A percentile compares a stretch with the other conserved stretches of the same genome.
These are phyloP conservation scores for Amblyopsis rosae DNA, from an alignment of 2,113 vertebrate genomes.

Conservation along the genomic window DNA sequence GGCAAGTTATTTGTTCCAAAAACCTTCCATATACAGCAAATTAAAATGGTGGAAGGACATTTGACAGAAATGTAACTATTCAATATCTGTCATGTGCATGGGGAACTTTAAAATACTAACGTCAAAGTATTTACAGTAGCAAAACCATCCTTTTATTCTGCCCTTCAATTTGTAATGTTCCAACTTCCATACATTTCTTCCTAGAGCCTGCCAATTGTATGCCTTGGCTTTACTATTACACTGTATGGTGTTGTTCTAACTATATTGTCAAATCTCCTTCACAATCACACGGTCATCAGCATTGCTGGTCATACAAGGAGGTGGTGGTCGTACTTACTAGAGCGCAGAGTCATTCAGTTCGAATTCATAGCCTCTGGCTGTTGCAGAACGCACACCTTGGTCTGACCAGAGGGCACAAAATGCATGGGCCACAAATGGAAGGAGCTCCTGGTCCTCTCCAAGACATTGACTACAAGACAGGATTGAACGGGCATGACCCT, in stretches of 20 bases:
- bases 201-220: slow-evolving; percentile 23
- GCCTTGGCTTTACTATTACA: slow-evolving; percentile 13
- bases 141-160: background rate
- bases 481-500: slow-evolving; percentile 72
- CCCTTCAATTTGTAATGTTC: background rate
- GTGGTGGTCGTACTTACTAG: slow-evolving; percentile 72
- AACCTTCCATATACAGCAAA: no score
- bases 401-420: slow-evolving; percentile 76
- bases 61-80: no score
- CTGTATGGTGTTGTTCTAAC: slow-evolving; percentile 14
- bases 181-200: slow-evolving; percentile 25
- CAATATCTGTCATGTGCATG: no score
- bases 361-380: slow-evolving; percentile 73
- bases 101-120: no score
- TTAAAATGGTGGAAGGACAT: no score
- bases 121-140: no score
- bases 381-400: slow-evolving; percentile 69
- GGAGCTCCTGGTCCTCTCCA: slow-evolving; percentile 72
- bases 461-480: slow-evolving; percentile 76
- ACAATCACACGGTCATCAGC: slow-evolving; percentile 35
- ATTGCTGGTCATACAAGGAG: slow-evolving; percentile 1
- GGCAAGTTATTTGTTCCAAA: no score
- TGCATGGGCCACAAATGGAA: slow-evolving; percentile 73
- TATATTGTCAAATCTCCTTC: slow-evolving; percentile 28
- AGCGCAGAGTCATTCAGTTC: slow-evolving; percentile 80